phyloP scores from a whole-genome alignment of 2,888 invertebrate species.

The Calameuta filiformis region DNA sequence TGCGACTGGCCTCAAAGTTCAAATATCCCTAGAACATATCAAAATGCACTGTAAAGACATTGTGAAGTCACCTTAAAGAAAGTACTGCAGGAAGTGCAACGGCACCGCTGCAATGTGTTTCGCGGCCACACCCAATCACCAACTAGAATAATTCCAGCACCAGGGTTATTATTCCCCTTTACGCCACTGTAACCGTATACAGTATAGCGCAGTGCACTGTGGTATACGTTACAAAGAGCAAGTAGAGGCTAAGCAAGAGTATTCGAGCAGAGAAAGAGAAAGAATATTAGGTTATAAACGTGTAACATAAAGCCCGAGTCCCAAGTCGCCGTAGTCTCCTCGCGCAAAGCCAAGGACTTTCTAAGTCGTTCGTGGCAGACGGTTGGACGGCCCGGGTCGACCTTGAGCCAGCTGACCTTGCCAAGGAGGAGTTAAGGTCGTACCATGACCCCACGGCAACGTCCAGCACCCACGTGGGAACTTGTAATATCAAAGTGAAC shows the following conservation, averaged over 20 bases:
- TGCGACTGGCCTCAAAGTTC: not conserved
- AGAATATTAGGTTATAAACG: not conserved
- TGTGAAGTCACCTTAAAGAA: not conserved
- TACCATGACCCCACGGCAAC: not conserved
- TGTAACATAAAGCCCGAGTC: not conserved
- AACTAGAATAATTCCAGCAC: not conserved
- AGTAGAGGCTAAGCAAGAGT: not conserved
- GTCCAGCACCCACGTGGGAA: not conserved
- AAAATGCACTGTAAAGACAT: not conserved
- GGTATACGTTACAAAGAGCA: not conserved
- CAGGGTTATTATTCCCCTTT: not conserved
- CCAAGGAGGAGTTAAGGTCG: not conserved
- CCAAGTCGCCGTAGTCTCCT: not conserved
- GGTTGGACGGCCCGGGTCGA: not conserved
- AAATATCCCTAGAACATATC: not conserved
- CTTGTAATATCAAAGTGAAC: not conserved
- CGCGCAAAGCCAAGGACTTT: not conserved
- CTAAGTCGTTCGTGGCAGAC: not conserved
- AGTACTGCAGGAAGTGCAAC: not conserved
- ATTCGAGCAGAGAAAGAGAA: not conserved
- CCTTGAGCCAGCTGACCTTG: not conserved
- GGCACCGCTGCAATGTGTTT: not conserved
- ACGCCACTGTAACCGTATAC: not conserved
- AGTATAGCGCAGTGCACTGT: not conserved
- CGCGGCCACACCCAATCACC: not conserved